Percentiles rank a stretch among this genome's conserved stretches.
Evolutionary conservation across 2,888 invertebrate species (phyloP).

Genomic region (Belgica antarctica): DNA sequence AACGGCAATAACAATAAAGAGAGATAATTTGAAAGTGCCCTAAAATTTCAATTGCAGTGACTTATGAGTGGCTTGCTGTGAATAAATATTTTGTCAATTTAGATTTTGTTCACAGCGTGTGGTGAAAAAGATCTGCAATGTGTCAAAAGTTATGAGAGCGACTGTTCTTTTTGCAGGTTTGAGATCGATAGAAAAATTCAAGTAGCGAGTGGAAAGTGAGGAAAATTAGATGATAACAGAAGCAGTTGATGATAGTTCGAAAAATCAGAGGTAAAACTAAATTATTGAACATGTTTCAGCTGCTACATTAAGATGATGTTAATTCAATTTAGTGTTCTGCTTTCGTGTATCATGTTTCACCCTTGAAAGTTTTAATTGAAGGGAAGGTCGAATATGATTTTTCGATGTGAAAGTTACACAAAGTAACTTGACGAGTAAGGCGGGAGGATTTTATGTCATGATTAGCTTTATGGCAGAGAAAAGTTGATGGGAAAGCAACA

Average conservation of each 20-base stretch:
- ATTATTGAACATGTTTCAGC: not conserved
- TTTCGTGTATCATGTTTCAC: slow-evolving; percentile 23
- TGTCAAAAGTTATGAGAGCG: not conserved
- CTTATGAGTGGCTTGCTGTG: slow-evolving; percentile 8
- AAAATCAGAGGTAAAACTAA: not conserved
- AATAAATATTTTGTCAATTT: not conserved
- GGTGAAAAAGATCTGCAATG: slow-evolving; percentile 19
- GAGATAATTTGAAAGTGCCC: slow-evolving; percentile 27
- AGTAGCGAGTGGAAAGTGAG: not conserved
- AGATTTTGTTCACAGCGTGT: slow-evolving; percentile 34
- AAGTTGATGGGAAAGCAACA: not conserved
- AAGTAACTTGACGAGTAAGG: not conserved
- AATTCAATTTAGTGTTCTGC: slow-evolving; percentile 22
- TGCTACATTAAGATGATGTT: slow-evolving; percentile 25
- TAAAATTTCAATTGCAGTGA: not conserved
- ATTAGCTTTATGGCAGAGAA: not conserved
- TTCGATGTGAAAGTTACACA: slow-evolving; percentile 16
- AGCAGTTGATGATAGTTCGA: not conserved
- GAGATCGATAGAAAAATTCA: not conserved
- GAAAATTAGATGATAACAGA: not conserved
- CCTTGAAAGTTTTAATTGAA: slow-evolving; percentile 18
- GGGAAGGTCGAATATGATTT: slow-evolving; percentile 20
- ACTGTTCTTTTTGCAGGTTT: not conserved
- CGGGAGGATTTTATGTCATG: not conserved
- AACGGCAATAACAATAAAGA: not conserved